Base-by-base conservation (phyloP, 1,140 invertebrate species). In the Triops cancriformis region DNA sequence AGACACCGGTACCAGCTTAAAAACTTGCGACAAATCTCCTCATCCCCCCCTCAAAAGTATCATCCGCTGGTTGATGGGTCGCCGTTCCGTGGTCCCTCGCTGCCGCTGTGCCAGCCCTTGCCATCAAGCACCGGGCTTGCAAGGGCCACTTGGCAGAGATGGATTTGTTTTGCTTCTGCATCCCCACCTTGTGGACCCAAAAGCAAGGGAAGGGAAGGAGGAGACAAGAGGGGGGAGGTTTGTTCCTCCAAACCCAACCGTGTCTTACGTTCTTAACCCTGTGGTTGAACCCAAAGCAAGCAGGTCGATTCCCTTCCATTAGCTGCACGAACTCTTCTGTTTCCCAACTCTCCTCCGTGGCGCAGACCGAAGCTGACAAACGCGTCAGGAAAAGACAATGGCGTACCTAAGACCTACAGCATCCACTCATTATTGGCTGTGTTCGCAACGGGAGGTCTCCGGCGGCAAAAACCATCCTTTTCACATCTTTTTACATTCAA, bases 111-210 rank as follows among this genome's bases (percentile, higher is more conserved):
- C 51, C 1, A 64, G 51, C 5, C 23, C 51, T 64, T 23, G 10
- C 51, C 51, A 64, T 64, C 51, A 64, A 64, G 10, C 51, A 64
- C 10, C 0, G 23, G 51, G 51, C 51, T 64, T n/a, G 10, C 7
- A 64, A 64, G 18, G 51, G 14, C 6, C 51, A 64, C 23, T 64
- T 64, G 51, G 51, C 51, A 64, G 51, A 64, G 51, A 64, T 64
- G 51, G 51, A 64, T 64, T 64, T 64, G 51, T 64, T 64, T 64
- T 64, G 51, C 51, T 64, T 64, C 51, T 64, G 51, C 51, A 12
- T 64, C 23, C 51, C 51, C n/a, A 23, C 51, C 51, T 64, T 14
- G 3, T 64, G 51, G 23, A 37, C 31, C 51, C 51, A 5, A 23
- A 64, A 18, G 51, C 6, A 64, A 6, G 51, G 18, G 51, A 64